Percentiles rank a stretch among this genome's conserved stretches.
phyloP scores from a whole-genome alignment of 2,888 invertebrate genomes.

The Tetragnatha montana region DNA sequence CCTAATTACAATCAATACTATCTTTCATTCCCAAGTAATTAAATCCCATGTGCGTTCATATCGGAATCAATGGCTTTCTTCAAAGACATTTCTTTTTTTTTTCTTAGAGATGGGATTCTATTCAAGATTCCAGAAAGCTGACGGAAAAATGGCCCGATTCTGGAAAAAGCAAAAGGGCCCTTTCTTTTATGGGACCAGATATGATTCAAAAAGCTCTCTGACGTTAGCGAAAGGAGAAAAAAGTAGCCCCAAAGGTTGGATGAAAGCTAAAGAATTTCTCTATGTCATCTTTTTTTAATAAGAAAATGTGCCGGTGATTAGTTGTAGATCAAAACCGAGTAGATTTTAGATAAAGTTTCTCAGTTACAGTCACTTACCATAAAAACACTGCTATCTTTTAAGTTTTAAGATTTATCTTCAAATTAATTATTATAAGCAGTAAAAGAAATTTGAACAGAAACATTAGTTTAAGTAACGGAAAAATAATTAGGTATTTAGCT shows the following conservation, averaged over 20 bases:
- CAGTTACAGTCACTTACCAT: too few species aligned
- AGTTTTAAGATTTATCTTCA: too few species aligned
- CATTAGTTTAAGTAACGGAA: too few species aligned
- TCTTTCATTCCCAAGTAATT: constrained; percentile 55
- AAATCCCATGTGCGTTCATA: constrained; percentile 50
- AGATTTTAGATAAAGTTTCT: too few species aligned
- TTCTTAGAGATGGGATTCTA: neutral
- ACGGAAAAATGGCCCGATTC: neutral
- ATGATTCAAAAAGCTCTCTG: neutral
- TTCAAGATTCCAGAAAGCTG: neutral
- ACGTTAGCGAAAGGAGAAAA: neutral
- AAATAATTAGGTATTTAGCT: too few species aligned
- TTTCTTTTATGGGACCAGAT: neutral
- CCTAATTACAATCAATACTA: constrained; percentile 58
- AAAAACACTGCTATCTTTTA: too few species aligned
- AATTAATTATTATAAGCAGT: too few species aligned
- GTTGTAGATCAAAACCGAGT: too few species aligned
- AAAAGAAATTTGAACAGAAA: too few species aligned
- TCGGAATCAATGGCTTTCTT: constrained; percentile 17
- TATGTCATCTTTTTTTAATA: too few species aligned
- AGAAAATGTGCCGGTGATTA: too few species aligned
- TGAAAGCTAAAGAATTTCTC: too few species aligned
- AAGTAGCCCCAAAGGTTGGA: neutral
- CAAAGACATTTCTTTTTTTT: neutral
- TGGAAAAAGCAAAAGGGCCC: neutral